Evolutionary conservation across 2,797 vertebrate species (phyloP), one percentile per base, ranked within the genome.

Genomic region (Galagoides demidoff): DNA sequence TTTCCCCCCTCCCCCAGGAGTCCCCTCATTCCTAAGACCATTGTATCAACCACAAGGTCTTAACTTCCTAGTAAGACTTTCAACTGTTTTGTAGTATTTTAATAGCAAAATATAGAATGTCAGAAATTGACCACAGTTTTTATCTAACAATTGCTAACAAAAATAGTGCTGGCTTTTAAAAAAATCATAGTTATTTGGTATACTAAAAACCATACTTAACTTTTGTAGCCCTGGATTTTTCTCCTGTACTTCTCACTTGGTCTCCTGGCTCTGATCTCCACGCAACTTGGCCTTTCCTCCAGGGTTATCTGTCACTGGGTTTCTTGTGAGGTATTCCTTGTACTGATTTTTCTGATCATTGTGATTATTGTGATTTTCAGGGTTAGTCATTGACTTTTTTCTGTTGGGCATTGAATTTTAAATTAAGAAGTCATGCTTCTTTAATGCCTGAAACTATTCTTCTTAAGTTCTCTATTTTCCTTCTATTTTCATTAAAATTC

Each of bases 401-500:
- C 78, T 45, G 14, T 94, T 91, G 59, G 73, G 73, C 85, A 61
- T 83, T 85, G 82, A 57, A 84, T 78, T 94, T 94, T 93, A 82
- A 95, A 90, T 89, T 83, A 92, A 92, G 83, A 96, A 89, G 59
- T 70, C 25, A 11, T 71, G 31, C n/a, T 52, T 71, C 90, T 90
- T 90, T 90, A 73, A 17, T 94, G 94, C 43, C 61, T 91, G 17
- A 84, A 94, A 79, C n/a, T 81, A 2, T 68, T 93, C 81, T 59
- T n/a, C 16, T 20, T 34, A 68, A 61, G 78, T 64, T 73, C 49
- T 64, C 2, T 87, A 90, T 92, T 95, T 94, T 76, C 71, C 59
- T 96, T 97, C 68, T 55, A 70, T 85, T 96, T 96, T 92, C 84
- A 90, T 76, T 89, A 76, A 87, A 95, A 77, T 85, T 84, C 57